Percentiles rank a stretch among this genome's conserved stretches.
These are phyloP conservation scores for Holacanthus passer DNA, from an alignment of 2,113 vertebrate species.

Conservation along the genomic window DNA sequence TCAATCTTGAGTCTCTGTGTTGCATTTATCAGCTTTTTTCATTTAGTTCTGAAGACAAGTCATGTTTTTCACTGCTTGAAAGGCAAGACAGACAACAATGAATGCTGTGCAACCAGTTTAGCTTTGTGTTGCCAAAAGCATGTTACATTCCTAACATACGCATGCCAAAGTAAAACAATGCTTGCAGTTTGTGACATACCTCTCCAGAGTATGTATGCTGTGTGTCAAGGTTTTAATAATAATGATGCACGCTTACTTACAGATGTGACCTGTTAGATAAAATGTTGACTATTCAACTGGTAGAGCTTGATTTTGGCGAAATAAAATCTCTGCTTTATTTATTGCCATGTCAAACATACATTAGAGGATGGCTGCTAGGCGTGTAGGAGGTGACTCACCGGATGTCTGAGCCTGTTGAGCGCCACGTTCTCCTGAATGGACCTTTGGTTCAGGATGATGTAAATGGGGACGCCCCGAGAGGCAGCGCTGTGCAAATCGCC, in stretches of 20 bases:
- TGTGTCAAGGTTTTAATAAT: conserved; percentile 1
- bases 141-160: conserved; percentile 54
- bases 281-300: not conserved
- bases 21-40: not conserved
- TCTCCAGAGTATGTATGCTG: not conserved
- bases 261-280: not conserved
- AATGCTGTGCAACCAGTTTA: conserved; percentile 81
- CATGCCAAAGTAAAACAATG: conserved; percentile 4
- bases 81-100: not conserved
- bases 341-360: not conserved
- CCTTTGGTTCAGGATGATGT: conserved; percentile 88
- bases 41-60: not conserved
- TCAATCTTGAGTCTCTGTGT: not conserved
- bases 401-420: conserved; percentile 76
- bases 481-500: conserved; percentile 84
- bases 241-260: not conserved
- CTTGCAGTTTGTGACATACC: not conserved
- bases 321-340: not conserved
- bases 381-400: conserved; percentile 76
- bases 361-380: conserved; percentile 1
- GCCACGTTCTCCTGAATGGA: conserved; percentile 75
- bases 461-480: conserved; percentile 85
- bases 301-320: not conserved
- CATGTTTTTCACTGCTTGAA: not conserved
- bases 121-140: not conserved